Evolutionary conservation across 1,140 invertebrate genomes (phyloP), one percentile per base, ranked within the genome.

Genomic region (Drosophila ambigua): DNA sequence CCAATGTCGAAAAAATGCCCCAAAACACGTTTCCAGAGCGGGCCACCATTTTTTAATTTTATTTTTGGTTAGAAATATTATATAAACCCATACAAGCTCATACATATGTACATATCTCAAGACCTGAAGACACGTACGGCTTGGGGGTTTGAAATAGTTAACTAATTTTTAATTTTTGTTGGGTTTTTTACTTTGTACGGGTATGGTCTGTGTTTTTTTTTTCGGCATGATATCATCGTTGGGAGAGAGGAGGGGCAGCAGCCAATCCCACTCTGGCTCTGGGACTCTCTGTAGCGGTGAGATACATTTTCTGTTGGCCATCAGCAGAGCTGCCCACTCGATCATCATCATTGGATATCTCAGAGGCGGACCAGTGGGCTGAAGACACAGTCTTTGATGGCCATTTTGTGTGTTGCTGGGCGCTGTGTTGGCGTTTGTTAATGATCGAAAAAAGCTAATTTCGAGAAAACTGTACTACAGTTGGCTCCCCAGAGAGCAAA

Each of bases 11-110:
- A 73, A 77, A 85, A 68, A 72, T 52, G 79, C 60, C 48, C 74
- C 39, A 78, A 60, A 87, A 87, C 82, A 87, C 82, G 82, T 87
- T 79, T 63, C 66, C 67, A 23, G n/a, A 49, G 54, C 15, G 35
- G 45, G 53, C 82, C 82, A 88, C 82, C 82, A 87, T 87, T 87
- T 87, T 87, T 71, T 58, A 48, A 68, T 61, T 53, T 41, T 13
- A 13, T 15, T 31, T 48, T 35, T 59, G 53, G 46, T 50, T 35
- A 31, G 69, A 35, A 28, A n/a, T n/a, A 45, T 58, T 71, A 71
- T 71, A 69, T 71, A 71, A 69, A 39, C 35, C 35, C 35, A 39
- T 20, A 23, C 7, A 31, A 1, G n/a, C 59, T 41, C 20, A 20
- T 20, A 20, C 13, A 49, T 31, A 35, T 65, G 44, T 58, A 16